Base-by-base conservation (phyloP, 2,888 invertebrate species). In the Agrochola lota region DNA sequence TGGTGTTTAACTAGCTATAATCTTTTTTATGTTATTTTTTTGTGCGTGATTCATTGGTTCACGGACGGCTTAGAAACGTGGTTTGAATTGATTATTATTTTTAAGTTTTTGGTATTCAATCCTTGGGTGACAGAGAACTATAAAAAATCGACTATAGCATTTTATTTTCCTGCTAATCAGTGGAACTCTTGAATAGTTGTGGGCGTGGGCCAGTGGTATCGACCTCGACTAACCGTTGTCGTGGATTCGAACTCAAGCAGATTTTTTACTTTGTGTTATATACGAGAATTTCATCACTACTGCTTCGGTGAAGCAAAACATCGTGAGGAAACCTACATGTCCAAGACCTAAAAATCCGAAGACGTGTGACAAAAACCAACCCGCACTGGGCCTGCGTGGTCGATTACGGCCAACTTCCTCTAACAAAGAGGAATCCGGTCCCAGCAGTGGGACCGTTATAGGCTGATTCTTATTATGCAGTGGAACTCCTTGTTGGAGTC, bases 1-100 rank as follows among this genome's bases (percentile, higher is more conserved):
- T 62, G 46, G 66, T 60, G 30, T 79, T 83, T 67, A 87, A 88
- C 75, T 76, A 81, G 78, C 87, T 86, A 80, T 87, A 87, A 81
- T 77, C 59, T 81, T 83, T 79, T 57, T 73, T 67, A 17, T 43
- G 30, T 46, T 43, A 71, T 80, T 85, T 81, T 60, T 72, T 62
- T 80, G 82, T 55, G 9, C 43, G 78, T 89, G 86, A 86, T 40
- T 87, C 88, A 87, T 77, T 66, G 26, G 35, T 67, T 72, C 52
- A 78, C 43, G 73, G 74, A 20, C 52, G 35, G 62, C 26, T 77
- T 67, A 57, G 73, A n/a, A 5, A 55, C 78, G 74, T 82, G 77
- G 35, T 30, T 71, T 74, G 85, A 82, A 71, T 84, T 74, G 60
- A 62, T 71, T 62, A 78, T 69, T 26, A 80, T 23, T 57, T 67